Base-by-base conservation (phyloP, 2,797 vertebrate genomes). In the Phylloscopus collybita region DNA sequence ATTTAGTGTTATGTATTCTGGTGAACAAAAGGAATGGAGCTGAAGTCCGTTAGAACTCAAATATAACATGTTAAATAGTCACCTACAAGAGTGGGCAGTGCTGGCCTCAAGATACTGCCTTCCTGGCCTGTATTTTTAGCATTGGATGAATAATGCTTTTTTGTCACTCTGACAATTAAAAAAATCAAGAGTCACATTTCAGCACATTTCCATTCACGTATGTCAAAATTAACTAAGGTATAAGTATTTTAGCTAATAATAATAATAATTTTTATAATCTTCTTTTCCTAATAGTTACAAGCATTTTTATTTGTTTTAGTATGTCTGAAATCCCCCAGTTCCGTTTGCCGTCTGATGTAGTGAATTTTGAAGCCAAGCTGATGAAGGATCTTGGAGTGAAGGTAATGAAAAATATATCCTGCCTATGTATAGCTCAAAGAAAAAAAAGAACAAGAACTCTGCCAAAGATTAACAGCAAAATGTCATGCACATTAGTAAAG, bases 331-430 rank as follows among this genome's bases (percentile, higher is more conserved):
- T 99, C 93, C 99, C 99, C 85, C 98, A 99, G 96, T 99, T 99
- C 96, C 98, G 99, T 34, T 97, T 99, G 95, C 99, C 99, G 0
- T 98, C 98, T 73, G 98, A 99, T 86, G 99, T 98, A 9, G 99
- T 99, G 93, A 98, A 98, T 98, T 99, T 99, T 97, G 99, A 99
- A 98, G 98, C 98, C 11, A 93, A 98, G 80, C 98, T 99, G 93
- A 98, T 99, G 99, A 99, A 99, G 97, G 98, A 99, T 97, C 98
- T 99, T 67, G 99, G 98, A 95, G 98, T 99, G 86, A 99, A 99
- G 99, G 99, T 99, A 98, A 98, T 97, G 95, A 93, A 96, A 96
- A 93, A 92, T 79, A 91, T 90, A 95, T 91, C 60, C 66, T 97
- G 80, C 62, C 60, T 96, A 65, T 87, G 36, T 92, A 70, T 94